Conservation (phyloP, 2,113 vertebrate genomes). For the Hypocryptadius cinnamomeus region DNA sequence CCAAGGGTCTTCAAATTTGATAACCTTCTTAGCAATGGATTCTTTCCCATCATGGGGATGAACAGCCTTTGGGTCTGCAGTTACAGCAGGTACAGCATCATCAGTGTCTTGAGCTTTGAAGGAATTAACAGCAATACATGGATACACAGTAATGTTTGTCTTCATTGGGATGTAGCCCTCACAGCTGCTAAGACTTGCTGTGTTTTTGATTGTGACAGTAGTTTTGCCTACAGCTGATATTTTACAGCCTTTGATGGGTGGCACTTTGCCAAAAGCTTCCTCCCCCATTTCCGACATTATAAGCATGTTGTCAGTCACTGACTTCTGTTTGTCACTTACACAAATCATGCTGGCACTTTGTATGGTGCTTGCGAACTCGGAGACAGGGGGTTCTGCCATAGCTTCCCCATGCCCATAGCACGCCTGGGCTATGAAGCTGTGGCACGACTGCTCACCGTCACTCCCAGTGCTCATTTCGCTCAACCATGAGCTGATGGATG, state of each 20-base stretch:
- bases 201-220: conserved; percentile 76
- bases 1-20: conserved; percentile 93
- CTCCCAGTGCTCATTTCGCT: conserved; percentile 88
- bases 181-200: conserved; percentile 64
- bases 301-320: conserved; percentile 67
- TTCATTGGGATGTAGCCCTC: conserved; percentile 81
- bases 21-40: conserved; percentile 64
- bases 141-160: conserved; percentile 79
- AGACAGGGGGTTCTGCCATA: conserved; percentile 77
- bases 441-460: conserved; percentile 87
- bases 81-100: conserved; percentile 14
- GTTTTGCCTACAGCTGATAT: conserved; percentile 82
- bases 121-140: conserved; percentile 81
- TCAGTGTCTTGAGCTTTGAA: conserved; percentile 70
- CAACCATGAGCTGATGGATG: conserved; percentile 91
- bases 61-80: conserved; percentile 9
- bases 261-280: conserved; percentile 65
- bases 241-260: conserved; percentile 72
- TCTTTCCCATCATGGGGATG: conserved; percentile 62
- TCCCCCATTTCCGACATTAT: conserved; percentile 66
- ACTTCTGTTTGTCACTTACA: conserved; percentile 61
- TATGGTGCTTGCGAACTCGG: conserved; percentile 47
- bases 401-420: conserved; percentile 87
- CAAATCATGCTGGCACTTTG: conserved; percentile 54
- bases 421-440: conserved; percentile 83